These are phyloP conservation scores for Galaxias olidus DNA, from an alignment of 2,797 vertebrate genomes.

Conservation along the genomic window DNA sequence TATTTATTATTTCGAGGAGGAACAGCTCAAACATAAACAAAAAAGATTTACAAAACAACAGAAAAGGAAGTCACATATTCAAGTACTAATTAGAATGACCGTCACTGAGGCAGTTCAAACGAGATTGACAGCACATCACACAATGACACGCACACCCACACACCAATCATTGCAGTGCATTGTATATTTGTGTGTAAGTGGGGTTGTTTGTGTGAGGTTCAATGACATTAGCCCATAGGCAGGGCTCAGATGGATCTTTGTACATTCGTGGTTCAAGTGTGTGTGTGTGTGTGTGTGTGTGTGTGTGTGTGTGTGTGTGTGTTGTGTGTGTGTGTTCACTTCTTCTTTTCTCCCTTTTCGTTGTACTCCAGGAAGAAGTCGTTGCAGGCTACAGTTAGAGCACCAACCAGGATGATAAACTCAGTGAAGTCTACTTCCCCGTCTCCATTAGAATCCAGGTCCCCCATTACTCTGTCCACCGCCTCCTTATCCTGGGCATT, in stretches of 20 bases:
- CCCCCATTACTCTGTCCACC: slow-evolving; percentile 80
- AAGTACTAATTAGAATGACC: slow-evolving; percentile 51
- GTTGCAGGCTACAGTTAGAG: slow-evolving; percentile 81
- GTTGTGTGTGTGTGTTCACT: slow-evolving; percentile 41
- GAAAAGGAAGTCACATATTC: slow-evolving; percentile 51
- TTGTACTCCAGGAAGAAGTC: slow-evolving; percentile 83
- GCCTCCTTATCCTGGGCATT: slow-evolving; percentile 80
- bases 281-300: slow-evolving; percentile 12
- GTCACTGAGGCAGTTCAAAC: slow-evolving; percentile 21
- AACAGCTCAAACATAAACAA: slow-evolving; percentile 22
- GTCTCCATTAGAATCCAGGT: slow-evolving; percentile 80
- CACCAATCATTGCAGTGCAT: background rate
- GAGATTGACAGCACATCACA: slow-evolving; percentile 24
- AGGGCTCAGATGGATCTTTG: background rate
- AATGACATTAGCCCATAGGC: background rate
- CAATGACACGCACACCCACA: slow-evolving; percentile 33
- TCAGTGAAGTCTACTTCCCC: slow-evolving; percentile 83
- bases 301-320: slow-evolving; percentile 5
- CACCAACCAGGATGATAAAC: slow-evolving; percentile 80
- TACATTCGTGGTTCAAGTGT: background rate
- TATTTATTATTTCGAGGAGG: slow-evolving; percentile 72
- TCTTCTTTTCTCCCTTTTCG: slow-evolving; percentile 68
- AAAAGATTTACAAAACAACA: slow-evolving; percentile 64
- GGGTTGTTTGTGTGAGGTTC: background rate
- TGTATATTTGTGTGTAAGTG: background rate